Evolutionary conservation across 2,888 invertebrate species (phyloP), one percentile per base, ranked within the genome.

Genomic region (Icerya purchasi): DNA sequence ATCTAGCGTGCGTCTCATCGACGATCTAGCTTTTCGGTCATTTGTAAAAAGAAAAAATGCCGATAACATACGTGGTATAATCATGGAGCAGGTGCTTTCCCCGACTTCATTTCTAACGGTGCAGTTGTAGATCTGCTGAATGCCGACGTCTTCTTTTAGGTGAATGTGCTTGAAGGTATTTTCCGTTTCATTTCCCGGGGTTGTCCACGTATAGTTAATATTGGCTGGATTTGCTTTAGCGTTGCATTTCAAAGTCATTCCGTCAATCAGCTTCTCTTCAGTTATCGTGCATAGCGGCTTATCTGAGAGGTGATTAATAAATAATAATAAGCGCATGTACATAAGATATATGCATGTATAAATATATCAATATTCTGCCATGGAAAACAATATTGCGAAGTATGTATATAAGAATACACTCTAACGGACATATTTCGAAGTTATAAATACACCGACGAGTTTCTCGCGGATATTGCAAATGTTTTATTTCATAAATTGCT

Each of bases 91-190:
- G 1, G 76, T 72, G 36, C 71, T 71, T 22, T 71, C 68, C 58
- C 90, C 91, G 18, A 89, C 85, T 2, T 82, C 77, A 74, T 92
- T 92, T 71, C 85, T 88, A 22, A 86, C 89, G 66, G 79, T 77
- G 71, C 92, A 92, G 60, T 84, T 77, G 72, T 91, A 92, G 2
- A 86, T 89, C 61, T 89, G 77, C 66, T 78, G 79, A 67, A 80
- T 80, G 50, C 77, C 21, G n/a, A 23, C 54, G 21, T 58, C 60
- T 20, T 54, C 53, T 10, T 58, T 53, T 2, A 53, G 3, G 10
- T 18, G 18, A 19, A 53, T 53, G 14, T 52, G 36, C 19, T 10
- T 54, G 18, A 50, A 57, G 1, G 52, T 51, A 1, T 61, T 59
- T 14, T 84, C 83, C 71, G 87, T 86, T 68, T 84, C 84, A 67